Conservation (phyloP, 2,113 vertebrate genomes). For the Canis aureus region DNA sequence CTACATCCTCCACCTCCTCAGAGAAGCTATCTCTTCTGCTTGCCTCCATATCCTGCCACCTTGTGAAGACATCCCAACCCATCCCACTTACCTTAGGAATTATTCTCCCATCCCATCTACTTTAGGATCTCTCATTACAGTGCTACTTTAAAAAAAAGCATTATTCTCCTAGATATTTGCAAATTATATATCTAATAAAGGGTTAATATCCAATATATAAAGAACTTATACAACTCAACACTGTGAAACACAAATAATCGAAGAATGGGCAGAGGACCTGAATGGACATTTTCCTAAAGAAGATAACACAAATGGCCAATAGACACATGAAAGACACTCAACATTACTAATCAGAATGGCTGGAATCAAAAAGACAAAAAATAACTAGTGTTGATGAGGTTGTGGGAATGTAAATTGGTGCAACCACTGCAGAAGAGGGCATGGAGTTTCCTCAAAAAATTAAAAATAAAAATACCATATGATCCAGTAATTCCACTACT, state of each 20-base stretch:
- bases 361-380: too few relatives aligned
- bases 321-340: not conserved
- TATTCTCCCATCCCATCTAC: not conserved
- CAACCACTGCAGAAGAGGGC: too few relatives aligned
- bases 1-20: not conserved
- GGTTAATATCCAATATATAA: not conserved
- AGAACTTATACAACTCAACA: not conserved
- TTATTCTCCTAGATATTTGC: not conserved
- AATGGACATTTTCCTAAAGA: not conserved
- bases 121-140: not conserved
- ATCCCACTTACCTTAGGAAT: not conserved
- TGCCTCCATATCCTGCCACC: not conserved
- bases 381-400: too few relatives aligned
- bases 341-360: too few relatives aligned
- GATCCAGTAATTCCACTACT: too few relatives aligned
- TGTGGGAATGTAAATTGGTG: too few relatives aligned
- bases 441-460: too few relatives aligned
- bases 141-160: not conserved
- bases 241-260: not conserved
- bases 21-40: not conserved
- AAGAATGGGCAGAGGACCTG: not conserved
- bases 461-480: too few relatives aligned
- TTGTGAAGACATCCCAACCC: not conserved
- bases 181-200: not conserved
- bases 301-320: not conserved